Evolutionary conservation across 2,113 vertebrate species (phyloP).

Genomic region (Malurus melanocephalus): DNA sequence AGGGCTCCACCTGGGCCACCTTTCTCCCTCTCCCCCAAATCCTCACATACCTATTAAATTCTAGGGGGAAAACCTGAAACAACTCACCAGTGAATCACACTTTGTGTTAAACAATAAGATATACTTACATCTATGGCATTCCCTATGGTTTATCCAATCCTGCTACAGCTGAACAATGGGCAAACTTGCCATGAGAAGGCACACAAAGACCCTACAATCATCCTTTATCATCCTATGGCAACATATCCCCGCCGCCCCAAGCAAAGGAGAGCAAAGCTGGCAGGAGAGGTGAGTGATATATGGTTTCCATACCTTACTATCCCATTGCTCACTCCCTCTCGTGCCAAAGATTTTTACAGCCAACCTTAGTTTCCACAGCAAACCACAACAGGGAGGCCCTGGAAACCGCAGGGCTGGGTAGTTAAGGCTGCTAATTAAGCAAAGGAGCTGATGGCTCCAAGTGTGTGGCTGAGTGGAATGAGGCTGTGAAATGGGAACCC

Average conservation of each 20-base stretch:
- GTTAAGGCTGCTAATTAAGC: background rate
- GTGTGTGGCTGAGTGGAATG: background rate
- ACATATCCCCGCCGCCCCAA: background rate
- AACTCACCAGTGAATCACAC: background rate
- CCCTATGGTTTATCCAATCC: accelerated
- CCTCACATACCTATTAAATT: background rate
- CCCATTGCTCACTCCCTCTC: background rate
- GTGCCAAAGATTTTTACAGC: background rate
- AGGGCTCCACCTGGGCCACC: background rate
- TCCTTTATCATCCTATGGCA: accelerated
- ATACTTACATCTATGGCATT: background rate
- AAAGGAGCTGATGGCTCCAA: background rate
- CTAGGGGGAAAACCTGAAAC: accelerated
- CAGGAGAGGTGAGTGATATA: accelerated
- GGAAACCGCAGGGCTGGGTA: accelerated
- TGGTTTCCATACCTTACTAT: background rate
- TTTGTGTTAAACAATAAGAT: background rate
- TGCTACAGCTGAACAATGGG: background rate
- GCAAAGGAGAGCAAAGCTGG: background rate
- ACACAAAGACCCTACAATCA: background rate
- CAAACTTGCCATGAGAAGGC: background rate
- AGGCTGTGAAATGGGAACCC: background rate
- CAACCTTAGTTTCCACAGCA: background rate
- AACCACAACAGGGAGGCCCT: background rate
- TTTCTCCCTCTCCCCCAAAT: background rate